Conservation (phyloP, 2,113 vertebrate genomes). For the Sminthopsis crassicaudata region DNA sequence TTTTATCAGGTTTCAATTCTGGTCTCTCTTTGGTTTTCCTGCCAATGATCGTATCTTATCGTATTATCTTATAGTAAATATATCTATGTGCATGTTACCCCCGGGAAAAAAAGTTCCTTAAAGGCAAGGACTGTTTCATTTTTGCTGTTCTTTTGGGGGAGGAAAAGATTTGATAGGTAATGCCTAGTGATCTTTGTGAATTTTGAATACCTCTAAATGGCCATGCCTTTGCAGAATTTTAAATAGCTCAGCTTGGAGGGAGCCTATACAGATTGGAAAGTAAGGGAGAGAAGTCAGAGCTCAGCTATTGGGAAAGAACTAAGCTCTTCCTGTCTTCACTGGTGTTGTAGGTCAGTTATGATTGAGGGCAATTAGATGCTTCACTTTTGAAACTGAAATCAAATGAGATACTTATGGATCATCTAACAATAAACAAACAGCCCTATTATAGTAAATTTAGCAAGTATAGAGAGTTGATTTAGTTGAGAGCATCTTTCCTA, state of each 20-base stretch:
- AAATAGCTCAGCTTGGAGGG: neutral
- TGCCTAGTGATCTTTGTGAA: neutral
- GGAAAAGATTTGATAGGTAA: neutral
- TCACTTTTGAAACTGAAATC: neutral
- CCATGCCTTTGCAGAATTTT: neutral
- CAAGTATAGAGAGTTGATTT: neutral
- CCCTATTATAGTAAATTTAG: neutral
- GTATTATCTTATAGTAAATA: neutral
- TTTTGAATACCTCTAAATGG: neutral
- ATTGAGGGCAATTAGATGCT: neutral
- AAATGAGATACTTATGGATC: neutral
- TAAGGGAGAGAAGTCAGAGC: neutral
- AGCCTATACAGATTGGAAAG: neutral
- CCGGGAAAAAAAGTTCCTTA: neutral
- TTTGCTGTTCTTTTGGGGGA: neutral
- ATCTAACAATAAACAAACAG: neutral
- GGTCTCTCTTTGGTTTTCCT: neutral
- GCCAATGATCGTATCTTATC: neutral
- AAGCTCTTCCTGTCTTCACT: neutral
- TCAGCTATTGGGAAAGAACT: neutral
- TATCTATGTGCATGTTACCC: neutral
- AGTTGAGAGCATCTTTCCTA: neutral
- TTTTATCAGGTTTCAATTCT: neutral
- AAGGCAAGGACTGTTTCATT: neutral
- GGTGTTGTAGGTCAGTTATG: neutral